phyloP scores from a whole-genome alignment of 2,797 vertebrate genomes.

The Coracias cyanogaster region DNA sequence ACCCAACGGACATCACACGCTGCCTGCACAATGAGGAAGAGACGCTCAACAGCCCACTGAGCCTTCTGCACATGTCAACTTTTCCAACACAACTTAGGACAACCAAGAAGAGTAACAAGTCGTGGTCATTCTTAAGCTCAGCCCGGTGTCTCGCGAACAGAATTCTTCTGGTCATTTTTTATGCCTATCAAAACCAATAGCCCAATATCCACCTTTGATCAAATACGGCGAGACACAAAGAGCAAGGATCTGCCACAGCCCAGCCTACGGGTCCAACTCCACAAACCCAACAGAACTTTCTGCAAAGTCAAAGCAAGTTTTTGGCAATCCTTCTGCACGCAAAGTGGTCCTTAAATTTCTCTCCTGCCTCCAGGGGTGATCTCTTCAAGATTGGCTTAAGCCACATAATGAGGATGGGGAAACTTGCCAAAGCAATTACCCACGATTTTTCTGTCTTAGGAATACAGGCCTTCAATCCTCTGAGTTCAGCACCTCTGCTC shows the following conservation, averaged over 20 bases:
- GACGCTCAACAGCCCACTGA: background rate
- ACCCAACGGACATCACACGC: accelerated
- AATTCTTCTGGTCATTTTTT: background rate
- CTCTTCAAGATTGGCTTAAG: conserved; percentile 4
- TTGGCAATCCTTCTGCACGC: background rate
- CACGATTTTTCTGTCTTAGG: background rate
- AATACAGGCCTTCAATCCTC: background rate
- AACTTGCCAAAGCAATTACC: conserved; percentile 7
- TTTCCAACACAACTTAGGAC: background rate
- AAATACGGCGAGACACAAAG: background rate
- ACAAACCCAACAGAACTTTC: background rate
- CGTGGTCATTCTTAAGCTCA: background rate
- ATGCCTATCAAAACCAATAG: accelerated
- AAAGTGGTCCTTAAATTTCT: background rate
- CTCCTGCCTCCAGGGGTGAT: background rate
- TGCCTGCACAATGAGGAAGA: background rate
- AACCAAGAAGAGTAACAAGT: background rate
- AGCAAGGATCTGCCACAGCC: background rate
- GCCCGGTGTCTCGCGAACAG: background rate
- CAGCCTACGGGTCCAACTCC: background rate
- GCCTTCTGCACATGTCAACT: background rate
- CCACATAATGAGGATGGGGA: background rate
- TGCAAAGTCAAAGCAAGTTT: conserved; percentile 3
- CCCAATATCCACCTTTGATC: background rate
- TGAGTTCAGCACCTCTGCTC: conserved; percentile 38